Percentiles rank a stretch among this genome's conserved stretches.
These are phyloP conservation scores for Dendronephthya gigantea DNA, from an alignment of 64 coral and sea anemone species.

Conservation along the genomic window DNA sequence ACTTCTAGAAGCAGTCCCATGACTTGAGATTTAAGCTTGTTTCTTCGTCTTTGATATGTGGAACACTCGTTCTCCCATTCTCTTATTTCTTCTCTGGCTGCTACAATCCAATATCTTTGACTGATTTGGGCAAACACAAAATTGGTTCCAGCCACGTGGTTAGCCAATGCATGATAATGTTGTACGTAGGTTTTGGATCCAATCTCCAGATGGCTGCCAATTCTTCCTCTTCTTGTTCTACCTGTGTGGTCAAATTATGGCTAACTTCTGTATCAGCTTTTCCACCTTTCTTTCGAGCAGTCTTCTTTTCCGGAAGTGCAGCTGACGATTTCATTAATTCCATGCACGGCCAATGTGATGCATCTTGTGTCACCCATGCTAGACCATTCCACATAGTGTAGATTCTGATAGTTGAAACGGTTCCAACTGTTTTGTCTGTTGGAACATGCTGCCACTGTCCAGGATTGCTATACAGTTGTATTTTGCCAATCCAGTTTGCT, in stretches of 20 bases:
- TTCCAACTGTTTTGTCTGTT: slow-evolving; percentile 1
- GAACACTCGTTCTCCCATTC: too few relatives aligned
- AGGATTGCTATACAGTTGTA: slow-evolving; percentile 26
- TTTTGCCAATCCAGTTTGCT: slow-evolving; percentile 28
- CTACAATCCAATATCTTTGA: slow-evolving; percentile 33
- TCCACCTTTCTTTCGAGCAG: background rate
- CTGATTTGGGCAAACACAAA: background rate
- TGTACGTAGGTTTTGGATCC: slow-evolving; percentile 10
- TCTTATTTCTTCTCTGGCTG: too few relatives aligned
- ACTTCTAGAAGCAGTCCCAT: background rate
- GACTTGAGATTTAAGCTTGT: background rate
- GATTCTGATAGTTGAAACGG: slow-evolving; percentile 1
- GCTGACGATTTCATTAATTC: background rate
- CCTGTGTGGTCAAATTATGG: background rate
- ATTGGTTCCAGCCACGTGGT: slow-evolving; percentile 27
- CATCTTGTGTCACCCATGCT: slow-evolving; percentile 17
- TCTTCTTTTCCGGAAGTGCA: slow-evolving; percentile 35
- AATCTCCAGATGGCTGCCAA: slow-evolving; percentile 10
- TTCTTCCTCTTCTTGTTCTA: background rate
- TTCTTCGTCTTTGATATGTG: slow-evolving; percentile 3
- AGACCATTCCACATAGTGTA: slow-evolving; percentile 33
- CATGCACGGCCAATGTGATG: slow-evolving; percentile 25
- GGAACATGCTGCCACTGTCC: slow-evolving; percentile 44
- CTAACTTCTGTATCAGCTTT: background rate
- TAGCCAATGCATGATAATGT: background rate